A percentile compares a stretch with the other conserved stretches of the same genome.
These are phyloP conservation scores for Grapholita molesta DNA, from an alignment of 1,140 invertebrate genomes.

Conservation along the genomic window DNA sequence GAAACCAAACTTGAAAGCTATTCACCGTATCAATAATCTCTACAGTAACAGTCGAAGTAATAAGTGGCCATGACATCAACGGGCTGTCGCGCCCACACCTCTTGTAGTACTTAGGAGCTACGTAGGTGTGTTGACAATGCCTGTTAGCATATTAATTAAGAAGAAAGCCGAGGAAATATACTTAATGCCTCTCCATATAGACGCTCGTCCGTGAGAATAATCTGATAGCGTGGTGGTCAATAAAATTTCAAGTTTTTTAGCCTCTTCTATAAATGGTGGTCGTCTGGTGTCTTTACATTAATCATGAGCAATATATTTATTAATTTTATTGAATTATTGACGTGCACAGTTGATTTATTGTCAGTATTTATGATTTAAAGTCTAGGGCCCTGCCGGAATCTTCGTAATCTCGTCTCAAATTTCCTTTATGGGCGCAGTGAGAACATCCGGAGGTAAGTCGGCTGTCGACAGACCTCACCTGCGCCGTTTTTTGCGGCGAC, in stretches of 20 bases:
- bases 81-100: conserved; percentile 37
- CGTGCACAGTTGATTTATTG: background rate
- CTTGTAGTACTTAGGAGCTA: conserved; percentile 39
- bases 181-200: conserved; percentile 44
- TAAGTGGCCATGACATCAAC: conserved; percentile 42
- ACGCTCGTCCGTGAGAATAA: conserved; percentile 24
- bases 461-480: conserved; percentile 42
- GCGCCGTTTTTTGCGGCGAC: conserved; percentile 44
- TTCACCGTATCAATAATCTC: background rate
- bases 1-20: background rate
- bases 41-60: conserved; percentile 21
- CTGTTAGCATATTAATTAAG: conserved; percentile 72
- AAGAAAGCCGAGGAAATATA: conserved; percentile 63
- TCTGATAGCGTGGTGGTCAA: conserved; percentile 4
- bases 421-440: conserved; percentile 1
- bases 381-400: background rate
- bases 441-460: conserved; percentile 5
- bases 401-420: background rate
- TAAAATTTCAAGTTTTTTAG: conserved; percentile 10
- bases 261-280: background rate
- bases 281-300: background rate
- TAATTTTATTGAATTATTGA: conserved; percentile 2
- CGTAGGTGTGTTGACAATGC: conserved; percentile 66
- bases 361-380: background rate
- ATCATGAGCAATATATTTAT: conserved; percentile 9